Conservation (phyloP, 2,888 invertebrate species). For the Galeruca laticollis region DNA sequence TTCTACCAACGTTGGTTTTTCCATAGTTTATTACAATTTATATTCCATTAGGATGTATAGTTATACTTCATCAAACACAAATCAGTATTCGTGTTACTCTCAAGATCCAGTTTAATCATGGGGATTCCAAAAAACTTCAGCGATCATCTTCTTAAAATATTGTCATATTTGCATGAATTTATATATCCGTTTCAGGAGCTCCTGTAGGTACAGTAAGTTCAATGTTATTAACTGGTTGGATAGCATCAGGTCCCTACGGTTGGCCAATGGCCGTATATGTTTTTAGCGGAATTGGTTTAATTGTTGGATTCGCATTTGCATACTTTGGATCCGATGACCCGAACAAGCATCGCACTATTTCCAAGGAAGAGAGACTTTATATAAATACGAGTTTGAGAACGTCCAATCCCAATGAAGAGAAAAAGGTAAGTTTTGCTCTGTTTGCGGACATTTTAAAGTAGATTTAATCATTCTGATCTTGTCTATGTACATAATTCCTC, state of each 20-base stretch:
- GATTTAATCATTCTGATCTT: background rate
- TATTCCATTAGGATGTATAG: no score
- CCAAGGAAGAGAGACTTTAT: constrained; percentile 73
- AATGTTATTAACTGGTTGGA: constrained; percentile 77
- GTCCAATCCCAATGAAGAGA: constrained; percentile 38
- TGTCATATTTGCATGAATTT: background rate
- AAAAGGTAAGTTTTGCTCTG: constrained; percentile 10
- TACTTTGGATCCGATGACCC: constrained; percentile 77
- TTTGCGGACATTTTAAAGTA: background rate
- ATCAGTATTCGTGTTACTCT: no score
- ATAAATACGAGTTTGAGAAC: constrained; percentile 68
- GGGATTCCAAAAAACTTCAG: no score
- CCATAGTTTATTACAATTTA: no score
- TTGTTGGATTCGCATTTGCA: constrained; percentile 73
- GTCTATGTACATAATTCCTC: no score
- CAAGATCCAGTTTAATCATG: no score
- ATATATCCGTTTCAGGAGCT: constrained; percentile 68
- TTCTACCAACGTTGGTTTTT: no score
- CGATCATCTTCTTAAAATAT: background rate
- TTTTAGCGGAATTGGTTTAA: constrained; percentile 73
- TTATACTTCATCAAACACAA: no score
- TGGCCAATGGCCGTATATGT: constrained; percentile 85
- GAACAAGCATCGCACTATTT: constrained; percentile 71
- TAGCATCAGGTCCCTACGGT: constrained; percentile 76
- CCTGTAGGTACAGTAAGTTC: constrained; percentile 84